phyloP scores from a whole-genome alignment of 2,888 invertebrate species.

The Tachystola acroxantha region DNA sequence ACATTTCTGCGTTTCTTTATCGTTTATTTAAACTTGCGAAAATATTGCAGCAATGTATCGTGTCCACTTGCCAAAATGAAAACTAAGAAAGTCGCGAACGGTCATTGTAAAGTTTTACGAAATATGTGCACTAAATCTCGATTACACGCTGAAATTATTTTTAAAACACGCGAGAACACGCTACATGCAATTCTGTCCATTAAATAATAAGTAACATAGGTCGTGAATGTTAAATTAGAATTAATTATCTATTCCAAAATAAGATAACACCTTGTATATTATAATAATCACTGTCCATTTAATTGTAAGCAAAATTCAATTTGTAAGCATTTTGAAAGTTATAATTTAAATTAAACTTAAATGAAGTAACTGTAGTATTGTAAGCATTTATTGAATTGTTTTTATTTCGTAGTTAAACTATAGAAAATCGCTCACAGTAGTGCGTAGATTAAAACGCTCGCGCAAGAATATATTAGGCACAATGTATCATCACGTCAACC shows the following conservation, averaged over 20 bases:
- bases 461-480: neutral
- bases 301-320: slow-evolving; percentile 40
- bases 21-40: too few relatives aligned
- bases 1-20: too few relatives aligned
- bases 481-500: too few relatives aligned
- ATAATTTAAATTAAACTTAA: too few relatives aligned
- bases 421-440: neutral
- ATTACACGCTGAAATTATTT: slow-evolving; percentile 42
- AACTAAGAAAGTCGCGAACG: too few relatives aligned
- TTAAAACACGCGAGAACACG: slow-evolving; percentile 47
- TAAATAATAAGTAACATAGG: slow-evolving; percentile 55
- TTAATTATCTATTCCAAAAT: slow-evolving; percentile 35
- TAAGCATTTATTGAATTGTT: too few relatives aligned
- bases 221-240: slow-evolving; percentile 46
- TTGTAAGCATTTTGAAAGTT: slow-evolving; percentile 20
- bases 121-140: too few relatives aligned
- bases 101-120: too few relatives aligned
- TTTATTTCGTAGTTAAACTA: neutral
- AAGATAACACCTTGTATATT: slow-evolving; percentile 58
- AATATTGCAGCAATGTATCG: too few relatives aligned
- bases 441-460: neutral
- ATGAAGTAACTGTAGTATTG: too few relatives aligned
- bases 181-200: slow-evolving; percentile 77
- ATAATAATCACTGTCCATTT: slow-evolving; percentile 62
- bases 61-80: too few relatives aligned